phyloP scores from a whole-genome alignment of 2,888 invertebrate species.

The Drosophila algonquin region DNA sequence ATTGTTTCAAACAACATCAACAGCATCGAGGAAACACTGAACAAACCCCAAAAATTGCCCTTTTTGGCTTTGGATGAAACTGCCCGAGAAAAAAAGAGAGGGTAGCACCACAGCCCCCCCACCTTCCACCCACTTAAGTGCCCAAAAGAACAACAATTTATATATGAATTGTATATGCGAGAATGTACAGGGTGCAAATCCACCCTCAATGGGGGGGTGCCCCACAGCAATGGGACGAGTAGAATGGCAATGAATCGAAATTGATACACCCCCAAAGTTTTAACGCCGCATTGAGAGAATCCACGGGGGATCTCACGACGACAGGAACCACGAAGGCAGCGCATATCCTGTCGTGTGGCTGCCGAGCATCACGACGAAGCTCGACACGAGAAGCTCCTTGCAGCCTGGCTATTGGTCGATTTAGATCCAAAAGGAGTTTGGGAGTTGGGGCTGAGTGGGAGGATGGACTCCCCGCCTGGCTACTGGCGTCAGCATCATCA shows the following conservation, averaged over 20 bases:
- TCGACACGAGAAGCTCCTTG: conserved; percentile 24
- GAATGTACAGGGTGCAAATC: conserved; percentile 50
- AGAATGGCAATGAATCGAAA: conserved; percentile 74
- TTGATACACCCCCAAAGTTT: conserved; percentile 81
- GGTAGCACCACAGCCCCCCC: conserved; percentile 11
- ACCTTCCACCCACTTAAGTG: conserved; percentile 72
- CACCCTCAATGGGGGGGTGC: conserved; percentile 65
- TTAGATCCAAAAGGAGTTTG: conserved; percentile 12
- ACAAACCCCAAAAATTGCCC: conserved; percentile 61
- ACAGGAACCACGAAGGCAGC: conserved; percentile 36
- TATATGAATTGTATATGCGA: conserved; percentile 21
- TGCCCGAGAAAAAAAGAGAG: conserved; percentile 7
- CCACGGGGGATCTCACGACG: conserved; percentile 64
- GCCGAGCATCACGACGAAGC: conserved; percentile 49
- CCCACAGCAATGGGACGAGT: conserved; percentile 47
- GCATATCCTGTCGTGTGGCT: conserved; percentile 46
- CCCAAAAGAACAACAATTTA: conserved; percentile 68
- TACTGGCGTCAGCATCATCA: conserved; percentile 60
- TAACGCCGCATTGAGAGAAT: conserved; percentile 66
- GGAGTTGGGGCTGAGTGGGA: conserved; percentile 9
- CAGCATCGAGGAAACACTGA: conserved; percentile 38
- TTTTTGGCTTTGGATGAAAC: conserved; percentile 48
- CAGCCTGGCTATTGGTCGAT: conserved; percentile 44
- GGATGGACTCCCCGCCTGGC: conserved; percentile 64
- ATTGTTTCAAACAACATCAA: conserved; percentile 57